Conservation (phyloP, 2,888 invertebrate species). For the Apamea anceps region DNA sequence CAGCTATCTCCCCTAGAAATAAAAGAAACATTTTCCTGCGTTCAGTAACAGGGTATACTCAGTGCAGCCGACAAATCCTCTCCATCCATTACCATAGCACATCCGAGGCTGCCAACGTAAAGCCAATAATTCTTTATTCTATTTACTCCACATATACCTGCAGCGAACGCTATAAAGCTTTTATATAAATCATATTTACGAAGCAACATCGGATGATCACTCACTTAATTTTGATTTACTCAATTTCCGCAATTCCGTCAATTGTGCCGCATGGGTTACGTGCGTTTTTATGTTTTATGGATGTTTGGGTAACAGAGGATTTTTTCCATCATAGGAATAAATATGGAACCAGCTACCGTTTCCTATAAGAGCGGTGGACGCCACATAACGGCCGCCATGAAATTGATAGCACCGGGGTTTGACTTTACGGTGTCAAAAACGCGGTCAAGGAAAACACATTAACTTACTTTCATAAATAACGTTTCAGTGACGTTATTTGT, state of each 20-base stretch:
- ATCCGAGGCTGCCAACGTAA: conserved; percentile 48
- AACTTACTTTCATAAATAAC: no score
- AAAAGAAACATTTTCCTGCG: conserved; percentile 14
- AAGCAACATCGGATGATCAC: conserved; percentile 61
- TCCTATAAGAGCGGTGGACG: neutral
- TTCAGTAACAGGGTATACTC: neutral
- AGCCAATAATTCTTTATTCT: conserved; percentile 72
- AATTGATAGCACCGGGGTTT: neutral
- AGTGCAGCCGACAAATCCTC: conserved; percentile 45
- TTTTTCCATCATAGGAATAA: neutral
- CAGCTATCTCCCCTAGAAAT: conserved; percentile 6
- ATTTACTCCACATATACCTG: conserved; percentile 68
- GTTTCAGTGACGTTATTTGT: no score
- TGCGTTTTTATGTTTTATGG: conserved; percentile 2
- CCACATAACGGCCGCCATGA: neutral
- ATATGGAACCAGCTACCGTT: neutral
- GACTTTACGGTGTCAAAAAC: no score
- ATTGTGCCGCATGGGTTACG: conserved; percentile 24
- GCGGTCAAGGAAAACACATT: no score
- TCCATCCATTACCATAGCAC: conserved; percentile 45
- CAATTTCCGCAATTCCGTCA: conserved; percentile 58
- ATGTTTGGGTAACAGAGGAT: neutral
- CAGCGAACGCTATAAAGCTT: conserved; percentile 65
- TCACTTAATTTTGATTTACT: conserved; percentile 62
- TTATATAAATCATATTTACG: conserved; percentile 72